Base-by-base conservation (phyloP, 1,140 invertebrate species). In the Copidosoma floridanum region DNA sequence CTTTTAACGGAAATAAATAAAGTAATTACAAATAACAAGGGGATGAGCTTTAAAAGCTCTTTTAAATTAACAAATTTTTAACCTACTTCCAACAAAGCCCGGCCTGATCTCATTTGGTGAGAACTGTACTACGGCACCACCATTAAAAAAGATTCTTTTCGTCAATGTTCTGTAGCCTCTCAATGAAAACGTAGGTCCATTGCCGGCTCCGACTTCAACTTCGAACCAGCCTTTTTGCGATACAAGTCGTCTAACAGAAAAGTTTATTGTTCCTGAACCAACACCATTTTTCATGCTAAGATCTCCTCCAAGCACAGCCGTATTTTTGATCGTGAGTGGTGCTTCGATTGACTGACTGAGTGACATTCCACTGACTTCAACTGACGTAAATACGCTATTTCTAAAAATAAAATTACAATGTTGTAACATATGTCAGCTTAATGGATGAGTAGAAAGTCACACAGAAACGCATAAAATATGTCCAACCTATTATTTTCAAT, bases 291-390 rank as follows among this genome's bases (percentile, higher is more conserved):
- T 88, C 6, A 91, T 90, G 26, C 86, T 85, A 27, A 97, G 79
- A 68, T 89, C 88, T 48, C 92, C 92, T 37, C 89, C 87, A 65
- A 95, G 77, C 0, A 87, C 89, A 46, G 90, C 84, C 8, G 91
- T 94, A 68, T 98, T 91, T 67, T 87, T 88, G 47, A 86, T 72
- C 1, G 93, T 96, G 10, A 98, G 81, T 1, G 95, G 95, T 43
- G 92, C 90, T 79, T 98, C 94, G 44, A 98, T 93, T 0, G 93
- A 94, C 73, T 97, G 95, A 27, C 87, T 85, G 70, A 98, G 89
- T 26, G 88, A 89, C 89, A 98, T 94, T 20, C 91, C 91, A 54
- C 88, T 93, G 6, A 98, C 86, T 83, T 98, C 94, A 62, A 97
- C 83, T 48, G 79, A 85, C 16, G 92, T 91, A 67, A 94, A 82